These are phyloP conservation scores for Leuctra nigra DNA, from an alignment of 2,888 invertebrate species.

Conservation along the genomic window DNA sequence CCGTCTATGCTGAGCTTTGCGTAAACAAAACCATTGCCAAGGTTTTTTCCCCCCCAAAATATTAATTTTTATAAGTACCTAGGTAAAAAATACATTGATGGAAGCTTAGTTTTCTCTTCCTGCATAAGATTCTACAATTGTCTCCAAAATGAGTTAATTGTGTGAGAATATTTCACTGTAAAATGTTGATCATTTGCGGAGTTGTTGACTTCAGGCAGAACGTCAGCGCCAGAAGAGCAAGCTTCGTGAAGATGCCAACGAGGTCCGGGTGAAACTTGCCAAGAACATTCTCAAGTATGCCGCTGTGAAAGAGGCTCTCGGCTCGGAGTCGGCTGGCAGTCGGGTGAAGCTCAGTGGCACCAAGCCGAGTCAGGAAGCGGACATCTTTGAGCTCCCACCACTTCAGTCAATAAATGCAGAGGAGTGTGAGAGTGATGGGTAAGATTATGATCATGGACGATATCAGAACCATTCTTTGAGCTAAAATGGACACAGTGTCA, in stretches of 20 bases:
- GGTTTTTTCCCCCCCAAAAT: too few relatives aligned
- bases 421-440: neutral
- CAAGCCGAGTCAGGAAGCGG: constrained; percentile 1
- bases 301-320: constrained; percentile 46
- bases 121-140: neutral
- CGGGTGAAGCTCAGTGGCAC: neutral
- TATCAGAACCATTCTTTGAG: neutral
- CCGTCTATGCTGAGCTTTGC: too few relatives aligned
- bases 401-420: too few relatives aligned
- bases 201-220: constrained; percentile 66
- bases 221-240: constrained; percentile 67
- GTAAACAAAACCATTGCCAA: too few relatives aligned
- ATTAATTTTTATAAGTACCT: too few relatives aligned
- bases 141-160: neutral
- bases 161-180: too few relatives aligned
- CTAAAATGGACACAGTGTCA: neutral
- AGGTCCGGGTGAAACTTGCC: constrained; percentile 65
- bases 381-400: constrained; percentile 24
- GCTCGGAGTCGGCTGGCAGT: constrained; percentile 4
- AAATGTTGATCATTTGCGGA: too few relatives aligned
- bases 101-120: neutral
- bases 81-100: too few relatives aligned
- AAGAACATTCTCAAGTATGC: constrained; percentile 69
- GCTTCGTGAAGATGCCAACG: constrained; percentile 61
- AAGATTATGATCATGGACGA: too few relatives aligned